Base-by-base conservation (phyloP, 2,797 vertebrate species). In the Hapalemur alaotrensis region DNA sequence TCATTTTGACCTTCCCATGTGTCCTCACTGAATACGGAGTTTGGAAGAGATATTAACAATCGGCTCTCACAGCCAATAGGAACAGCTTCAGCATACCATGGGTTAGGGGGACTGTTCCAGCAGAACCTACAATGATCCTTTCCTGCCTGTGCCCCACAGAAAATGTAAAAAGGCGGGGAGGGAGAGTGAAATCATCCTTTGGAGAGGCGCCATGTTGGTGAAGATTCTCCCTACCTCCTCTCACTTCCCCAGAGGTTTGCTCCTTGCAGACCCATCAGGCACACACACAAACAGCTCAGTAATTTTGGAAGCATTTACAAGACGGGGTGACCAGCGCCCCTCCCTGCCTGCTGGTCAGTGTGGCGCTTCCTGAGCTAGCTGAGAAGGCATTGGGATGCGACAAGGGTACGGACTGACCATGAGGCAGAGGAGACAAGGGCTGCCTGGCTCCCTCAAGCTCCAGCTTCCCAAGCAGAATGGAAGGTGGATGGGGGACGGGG, bases 41-140 rank as follows among this genome's bases (percentile, higher is more conserved):
- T 67, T 35, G 12, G 59, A 84, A 41, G 80, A 46, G 28, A 73
- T 18, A 25, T 2, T 4, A 52, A 52, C 6, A 20, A 9, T 3
- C 10, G 38, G 20, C 0, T 1, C 63, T 7, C 30, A 10, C 0
- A 67, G 32, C 32, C 2, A 4, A 7, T 41, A 11, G 1, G n/a
- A 61, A 52, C 0, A 0, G 14, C 32, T 46, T 46, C 23, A 48
- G 50, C 20, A 7, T 1, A 38, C 3, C 15, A 4, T 0, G 15
- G 13, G 22, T 18, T 23, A 41, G n/a, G 83, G 28, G 69, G 30
- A 4, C 8, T 9, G 2, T 10, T 28, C 3, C 52, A 14, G 11
- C 43, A 82, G 43, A 63, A 46, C 46, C 32, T 22, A 52, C n/a
- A 4, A 38, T 4, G 38, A 17, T 18, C 11, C 65, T 48, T 81